Percentiles rank a stretch among this genome's conserved stretches.
Conservation (phyloP, 2,888 invertebrate genomes). For the Chromoteleia sp. region DNA sequence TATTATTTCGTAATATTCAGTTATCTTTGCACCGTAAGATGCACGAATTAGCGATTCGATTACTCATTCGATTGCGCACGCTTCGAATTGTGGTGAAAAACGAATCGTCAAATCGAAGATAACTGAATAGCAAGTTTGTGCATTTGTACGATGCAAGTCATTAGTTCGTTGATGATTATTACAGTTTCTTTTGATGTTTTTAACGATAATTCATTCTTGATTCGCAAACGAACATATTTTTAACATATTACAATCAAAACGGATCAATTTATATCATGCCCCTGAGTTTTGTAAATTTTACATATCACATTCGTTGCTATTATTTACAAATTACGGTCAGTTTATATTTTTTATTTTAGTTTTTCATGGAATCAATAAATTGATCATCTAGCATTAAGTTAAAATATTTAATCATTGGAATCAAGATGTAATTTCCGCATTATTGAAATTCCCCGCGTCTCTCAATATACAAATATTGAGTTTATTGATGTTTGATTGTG, state of each 20-base stretch:
- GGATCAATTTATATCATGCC: conserved; percentile 17
- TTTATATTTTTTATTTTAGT: conserved; percentile 1
- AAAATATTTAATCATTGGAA: conserved; percentile 19
- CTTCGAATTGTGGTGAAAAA: conserved; percentile 79
- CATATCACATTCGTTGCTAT: conserved; percentile 33
- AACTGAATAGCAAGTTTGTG: conserved; percentile 71
- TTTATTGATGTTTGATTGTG: conserved; percentile 20
- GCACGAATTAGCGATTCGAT: conserved; percentile 71
- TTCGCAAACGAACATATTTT: conserved; percentile 2
- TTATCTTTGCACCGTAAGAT: conserved; percentile 71
- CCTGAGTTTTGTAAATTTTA: conserved; percentile 3
- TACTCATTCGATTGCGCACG: conserved; percentile 74
- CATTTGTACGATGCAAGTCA: conserved; percentile 67
- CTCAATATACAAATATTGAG: conserved; percentile 1
- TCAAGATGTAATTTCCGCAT: conserved; percentile 10
- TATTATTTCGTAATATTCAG: conserved; percentile 52
- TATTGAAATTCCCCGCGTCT: conserved; percentile 9
- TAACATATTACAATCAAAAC: not conserved
- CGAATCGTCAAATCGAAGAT: conserved; percentile 75
- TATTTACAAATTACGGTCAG: conserved; percentile 18
- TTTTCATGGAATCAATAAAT: conserved; percentile 18
- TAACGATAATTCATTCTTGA: not conserved
- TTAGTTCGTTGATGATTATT: conserved; percentile 14
- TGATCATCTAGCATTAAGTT: conserved; percentile 7
- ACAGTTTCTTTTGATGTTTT: conserved; percentile 4